Percentiles rank a stretch among this genome's conserved stretches.
These are phyloP conservation scores for Drosophila simulans DNA, from an alignment of 1,140 invertebrate genomes.

Conservation along the genomic window DNA sequence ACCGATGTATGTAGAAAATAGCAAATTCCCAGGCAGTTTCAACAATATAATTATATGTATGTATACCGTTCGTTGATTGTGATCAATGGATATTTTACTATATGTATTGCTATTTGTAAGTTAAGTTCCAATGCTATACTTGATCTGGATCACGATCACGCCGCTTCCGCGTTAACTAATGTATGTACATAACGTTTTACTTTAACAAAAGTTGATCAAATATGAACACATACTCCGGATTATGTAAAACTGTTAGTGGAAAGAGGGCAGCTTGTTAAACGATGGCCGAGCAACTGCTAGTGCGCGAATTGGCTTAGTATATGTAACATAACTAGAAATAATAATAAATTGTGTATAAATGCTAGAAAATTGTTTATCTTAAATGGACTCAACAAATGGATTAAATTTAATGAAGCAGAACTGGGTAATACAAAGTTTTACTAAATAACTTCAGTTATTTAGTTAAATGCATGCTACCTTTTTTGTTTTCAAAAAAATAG, in stretches of 20 bases:
- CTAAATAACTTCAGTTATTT: too few relatives aligned
- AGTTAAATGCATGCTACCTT: too few relatives aligned
- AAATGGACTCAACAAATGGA: background rate
- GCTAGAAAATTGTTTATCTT: background rate
- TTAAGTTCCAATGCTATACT: conserved; percentile 58
- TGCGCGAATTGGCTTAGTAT: conserved; percentile 53
- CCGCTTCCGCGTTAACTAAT: conserved; percentile 68
- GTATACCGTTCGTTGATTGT: conserved; percentile 52
- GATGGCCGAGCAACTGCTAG: conserved; percentile 40
- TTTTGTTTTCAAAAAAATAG: too few relatives aligned
- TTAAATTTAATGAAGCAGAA: too few relatives aligned
- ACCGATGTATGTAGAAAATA: conserved; percentile 61
- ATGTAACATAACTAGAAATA: conserved; percentile 54
- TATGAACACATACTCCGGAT: conserved; percentile 47
- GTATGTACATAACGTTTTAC: conserved; percentile 76
- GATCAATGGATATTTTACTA: conserved; percentile 55
- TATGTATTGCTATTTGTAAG: conserved; percentile 48
- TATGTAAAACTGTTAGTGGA: conserved; percentile 43
- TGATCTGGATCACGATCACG: conserved; percentile 43
- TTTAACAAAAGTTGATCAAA: conserved; percentile 54
- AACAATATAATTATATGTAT: conserved; percentile 28
- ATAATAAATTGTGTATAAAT: conserved; percentile 59
- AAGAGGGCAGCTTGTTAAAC: conserved; percentile 52
- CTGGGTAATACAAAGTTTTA: too few relatives aligned
- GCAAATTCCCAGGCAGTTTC: conserved; percentile 66